These are phyloP conservation scores for Hypomecis punctinalis DNA, from an alignment of 2,888 invertebrate genomes.

Conservation along the genomic window DNA sequence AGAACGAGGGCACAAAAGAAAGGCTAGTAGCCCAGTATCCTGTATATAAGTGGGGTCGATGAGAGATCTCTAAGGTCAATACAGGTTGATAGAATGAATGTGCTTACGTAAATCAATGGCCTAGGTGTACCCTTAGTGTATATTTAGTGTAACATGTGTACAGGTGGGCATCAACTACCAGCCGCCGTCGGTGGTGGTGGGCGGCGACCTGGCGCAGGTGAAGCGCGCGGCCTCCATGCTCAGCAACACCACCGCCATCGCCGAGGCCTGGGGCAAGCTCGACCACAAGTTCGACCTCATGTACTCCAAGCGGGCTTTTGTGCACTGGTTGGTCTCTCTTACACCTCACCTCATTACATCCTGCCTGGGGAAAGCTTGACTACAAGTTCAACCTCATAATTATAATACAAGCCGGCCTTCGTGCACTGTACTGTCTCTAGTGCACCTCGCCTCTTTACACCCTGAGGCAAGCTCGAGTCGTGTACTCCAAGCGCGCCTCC, in stretches of 20 bases:
- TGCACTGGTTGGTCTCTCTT: constrained; percentile 91
- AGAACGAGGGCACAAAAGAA: no score
- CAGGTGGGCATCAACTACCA: constrained; percentile 92
- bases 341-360: not conserved
- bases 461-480: no score
- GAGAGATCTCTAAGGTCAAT: no score
- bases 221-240: constrained; percentile 95
- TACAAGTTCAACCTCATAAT: no score
- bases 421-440: no score
- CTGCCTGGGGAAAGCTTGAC: not conserved
- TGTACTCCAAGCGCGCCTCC: not conserved
- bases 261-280: constrained; percentile 94
- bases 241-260: constrained; percentile 96
- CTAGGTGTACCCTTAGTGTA: no score
- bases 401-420: no score
- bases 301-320: constrained; percentile 97
- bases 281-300: constrained; percentile 98
- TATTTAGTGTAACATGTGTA: not conserved
- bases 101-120: no score
- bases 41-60: no score
- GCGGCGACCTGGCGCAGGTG: constrained; percentile 92
- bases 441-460: no score
- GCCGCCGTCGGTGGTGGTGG: constrained; percentile 91
- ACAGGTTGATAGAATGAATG: no score
- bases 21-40: no score